phyloP scores from a whole-genome alignment of 2,113 vertebrate species.

The Neotragus pygmaeus region DNA sequence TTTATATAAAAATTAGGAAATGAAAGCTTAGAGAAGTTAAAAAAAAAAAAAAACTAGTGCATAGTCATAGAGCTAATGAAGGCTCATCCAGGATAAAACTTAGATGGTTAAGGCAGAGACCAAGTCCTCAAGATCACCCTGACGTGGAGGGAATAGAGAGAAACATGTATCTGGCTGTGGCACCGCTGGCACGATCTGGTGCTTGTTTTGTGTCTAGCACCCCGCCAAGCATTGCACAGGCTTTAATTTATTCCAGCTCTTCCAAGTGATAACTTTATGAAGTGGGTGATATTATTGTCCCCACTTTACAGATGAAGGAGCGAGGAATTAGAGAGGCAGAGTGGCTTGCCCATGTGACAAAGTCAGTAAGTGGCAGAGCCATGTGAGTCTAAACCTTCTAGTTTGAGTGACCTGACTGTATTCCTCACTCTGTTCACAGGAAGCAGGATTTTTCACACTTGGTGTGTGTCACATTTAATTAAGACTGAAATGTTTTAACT shows the following conservation, averaged over 20 bases:
- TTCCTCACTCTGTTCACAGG: neutral
- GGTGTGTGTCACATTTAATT: neutral
- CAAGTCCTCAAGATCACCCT: neutral
- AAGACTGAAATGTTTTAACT: neutral
- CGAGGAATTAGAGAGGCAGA: neutral
- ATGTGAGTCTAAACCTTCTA: rapidly evolving
- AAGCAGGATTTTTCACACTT: neutral
- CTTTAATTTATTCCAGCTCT: neutral
- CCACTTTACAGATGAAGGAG: neutral
- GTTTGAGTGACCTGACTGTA: neutral
- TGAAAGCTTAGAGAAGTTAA: neutral
- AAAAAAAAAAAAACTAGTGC: too few relatives aligned
- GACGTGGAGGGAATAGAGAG: neutral
- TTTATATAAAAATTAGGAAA: neutral
- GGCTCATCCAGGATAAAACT: neutral
- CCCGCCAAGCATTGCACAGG: too few relatives aligned
- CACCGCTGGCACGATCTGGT: rapidly evolving
- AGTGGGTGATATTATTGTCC: neutral
- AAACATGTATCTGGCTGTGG: rapidly evolving
- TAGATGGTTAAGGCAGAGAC: neutral
- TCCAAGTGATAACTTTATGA: neutral
- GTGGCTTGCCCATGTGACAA: neutral
- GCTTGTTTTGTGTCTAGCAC: rapidly evolving
- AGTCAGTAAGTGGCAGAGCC: neutral
- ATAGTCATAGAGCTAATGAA: neutral